A percentile compares a stretch with the other conserved stretches of the same genome.
Conservation (phyloP, 1,140 invertebrate species). For the Chironomus tepperi region DNA sequence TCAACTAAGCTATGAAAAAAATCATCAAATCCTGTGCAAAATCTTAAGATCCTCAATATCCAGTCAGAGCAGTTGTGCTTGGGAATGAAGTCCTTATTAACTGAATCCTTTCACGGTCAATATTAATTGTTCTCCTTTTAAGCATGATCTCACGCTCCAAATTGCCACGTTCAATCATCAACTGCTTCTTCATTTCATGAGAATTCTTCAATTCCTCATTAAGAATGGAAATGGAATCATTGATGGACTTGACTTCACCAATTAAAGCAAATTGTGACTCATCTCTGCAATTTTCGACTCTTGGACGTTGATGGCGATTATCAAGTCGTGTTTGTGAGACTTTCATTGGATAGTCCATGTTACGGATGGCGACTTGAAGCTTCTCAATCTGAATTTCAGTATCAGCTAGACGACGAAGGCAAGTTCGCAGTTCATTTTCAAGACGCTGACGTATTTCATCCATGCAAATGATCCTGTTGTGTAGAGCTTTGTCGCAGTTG, state of each 20-base stretch:
- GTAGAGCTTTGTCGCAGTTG: constrained; percentile 55
- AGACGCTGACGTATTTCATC: constrained; percentile 55
- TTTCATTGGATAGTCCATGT: constrained; percentile 63
- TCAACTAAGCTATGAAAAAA: no score
- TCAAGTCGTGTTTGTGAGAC: constrained; percentile 67
- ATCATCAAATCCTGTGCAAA: no score
- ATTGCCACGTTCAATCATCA: constrained; percentile 50
- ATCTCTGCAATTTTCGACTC: constrained; percentile 64
- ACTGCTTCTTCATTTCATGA: constrained; percentile 47
- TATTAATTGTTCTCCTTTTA: constrained; percentile 58
- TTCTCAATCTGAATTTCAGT: constrained; percentile 58
- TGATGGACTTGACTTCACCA: constrained; percentile 59
- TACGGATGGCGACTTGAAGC: constrained; percentile 49
- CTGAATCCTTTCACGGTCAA: constrained; percentile 57
- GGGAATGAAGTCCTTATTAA: constrained; percentile 56
- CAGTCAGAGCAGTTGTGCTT: constrained; percentile 52
- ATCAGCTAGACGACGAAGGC: constrained; percentile 55
- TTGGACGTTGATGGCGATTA: constrained; percentile 53
- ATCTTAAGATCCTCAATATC: constrained; percentile 30
- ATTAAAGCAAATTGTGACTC: constrained; percentile 58
- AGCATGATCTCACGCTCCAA: constrained; percentile 63
- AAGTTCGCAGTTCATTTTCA: constrained; percentile 55
- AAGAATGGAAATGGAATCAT: constrained; percentile 54
- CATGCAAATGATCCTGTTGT: constrained; percentile 54
- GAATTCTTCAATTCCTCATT: constrained; percentile 49